Base-by-base conservation (phyloP, 2,888 invertebrate species). In the Branchipolynoe longqiensis region DNA sequence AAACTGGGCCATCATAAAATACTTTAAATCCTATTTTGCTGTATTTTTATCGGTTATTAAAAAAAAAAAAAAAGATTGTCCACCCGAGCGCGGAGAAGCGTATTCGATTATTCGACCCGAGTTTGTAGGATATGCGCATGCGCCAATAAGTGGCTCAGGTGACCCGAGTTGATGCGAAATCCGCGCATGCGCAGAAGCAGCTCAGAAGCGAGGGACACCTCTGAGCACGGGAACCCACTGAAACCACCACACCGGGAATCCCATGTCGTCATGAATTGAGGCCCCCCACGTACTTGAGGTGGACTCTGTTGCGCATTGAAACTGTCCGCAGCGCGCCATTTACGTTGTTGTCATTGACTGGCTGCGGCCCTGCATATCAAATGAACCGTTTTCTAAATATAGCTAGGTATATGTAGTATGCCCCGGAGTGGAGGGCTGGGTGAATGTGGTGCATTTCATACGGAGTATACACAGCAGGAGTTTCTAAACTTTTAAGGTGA, bases 341-440 rank as follows among this genome's bases (percentile, higher is more conserved):
- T 62, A 38, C n/a, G 2, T 31, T 62, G n/a, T 83, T 4, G 28
- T 38, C 62, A 8, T 41, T 59, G 83, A 62, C 64, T 28, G 83
- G 64, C 62, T 62, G 38, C 64, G 83, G 18, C 83, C 48, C 31
- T 83, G 83, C 83, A 83, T 83, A 83, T 83, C 83, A 83, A 83
- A 83, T 83, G 83, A 62, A 83, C 59, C 59, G 62, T 54, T 64
- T 83, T 83, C 83, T 83, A 83, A 83, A 83, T 83, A 83, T 83
- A 83, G 83, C 83, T 33, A 59, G 48, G 83, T 41, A 64, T 59
- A 64, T 41, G 83, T 64, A 56, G 83, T 83, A 64, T 83, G 83
- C 83, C 64, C 64, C 25, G 41, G 64, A 83, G 64, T 62, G 62
- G 64, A 83, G 64, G 83, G 62, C 58, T 83, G 83, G 38, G 8